These are phyloP conservation scores for Agraylea sexmaculata DNA, from an alignment of 1,140 invertebrate genomes.

Conservation along the genomic window DNA sequence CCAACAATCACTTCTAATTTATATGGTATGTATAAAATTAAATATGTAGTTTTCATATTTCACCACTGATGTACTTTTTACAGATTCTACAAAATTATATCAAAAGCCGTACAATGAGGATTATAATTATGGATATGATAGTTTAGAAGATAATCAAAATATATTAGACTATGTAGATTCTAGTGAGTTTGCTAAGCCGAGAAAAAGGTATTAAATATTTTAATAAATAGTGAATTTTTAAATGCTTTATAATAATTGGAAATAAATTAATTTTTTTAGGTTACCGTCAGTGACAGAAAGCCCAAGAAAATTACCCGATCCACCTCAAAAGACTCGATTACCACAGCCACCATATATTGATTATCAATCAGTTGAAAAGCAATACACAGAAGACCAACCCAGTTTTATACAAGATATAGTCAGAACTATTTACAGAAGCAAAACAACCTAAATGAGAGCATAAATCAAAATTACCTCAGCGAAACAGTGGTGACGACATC, in stretches of 20 bases:
- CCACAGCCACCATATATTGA: slow-evolving; percentile 8
- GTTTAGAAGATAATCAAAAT: slow-evolving; percentile 30
- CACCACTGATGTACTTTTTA: slow-evolving; percentile 6
- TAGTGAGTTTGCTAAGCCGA: slow-evolving; percentile 15
- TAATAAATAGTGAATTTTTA: neutral
- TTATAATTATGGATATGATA: slow-evolving; percentile 59
- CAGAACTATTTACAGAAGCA: no score
- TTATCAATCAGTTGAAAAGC: slow-evolving; percentile 9
- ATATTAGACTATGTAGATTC: slow-evolving; percentile 14
- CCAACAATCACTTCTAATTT: slow-evolving; percentile 24
- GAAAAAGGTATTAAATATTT: slow-evolving; percentile 16
- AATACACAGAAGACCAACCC: slow-evolving; percentile 14
- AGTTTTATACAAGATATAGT: no score
- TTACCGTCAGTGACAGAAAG: slow-evolving; percentile 19
- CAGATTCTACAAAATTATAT: slow-evolving; percentile 18
- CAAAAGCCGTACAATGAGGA: slow-evolving; percentile 50
- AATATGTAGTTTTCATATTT: slow-evolving; percentile 1
- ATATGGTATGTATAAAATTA: slow-evolving; percentile 11
- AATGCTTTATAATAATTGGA: neutral
- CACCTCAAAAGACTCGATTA: slow-evolving; percentile 8
- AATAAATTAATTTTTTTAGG: slow-evolving; percentile 10
- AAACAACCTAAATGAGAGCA: no score
- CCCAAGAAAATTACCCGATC: slow-evolving; percentile 17
- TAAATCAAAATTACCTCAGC: no score
- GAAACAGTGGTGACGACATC: no score